Evolutionary conservation across 2,888 invertebrate species (phyloP).

Genomic region (Sceliomorpha sp.): DNA sequence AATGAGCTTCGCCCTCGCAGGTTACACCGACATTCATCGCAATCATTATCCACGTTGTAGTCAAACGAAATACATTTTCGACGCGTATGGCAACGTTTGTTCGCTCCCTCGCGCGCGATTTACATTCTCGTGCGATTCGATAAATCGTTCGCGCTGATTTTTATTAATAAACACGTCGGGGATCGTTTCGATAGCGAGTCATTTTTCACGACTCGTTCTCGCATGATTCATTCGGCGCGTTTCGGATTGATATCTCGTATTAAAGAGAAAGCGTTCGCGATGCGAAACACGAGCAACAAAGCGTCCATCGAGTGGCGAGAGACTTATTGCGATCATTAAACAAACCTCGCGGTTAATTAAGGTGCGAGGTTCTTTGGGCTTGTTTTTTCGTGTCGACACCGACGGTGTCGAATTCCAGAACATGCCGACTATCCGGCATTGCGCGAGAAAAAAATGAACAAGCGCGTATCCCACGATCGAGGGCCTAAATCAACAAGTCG

Average conservation of each 20-base stretch:
- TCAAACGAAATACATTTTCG: no score
- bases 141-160: no score
- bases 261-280: constrained; percentile 26
- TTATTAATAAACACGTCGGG: no score
- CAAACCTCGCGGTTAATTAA: constrained; percentile 55
- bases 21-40: no score
- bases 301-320: constrained; percentile 19
- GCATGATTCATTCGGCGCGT: no score
- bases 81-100: no score
- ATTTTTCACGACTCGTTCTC: no score
- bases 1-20: background rate
- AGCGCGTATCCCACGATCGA: constrained; percentile 53
- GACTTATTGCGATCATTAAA: constrained; percentile 59
- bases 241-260: no score
- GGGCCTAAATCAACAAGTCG: constrained; percentile 65
- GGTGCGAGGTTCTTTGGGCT: constrained; percentile 31
- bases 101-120: no score
- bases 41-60: no score
- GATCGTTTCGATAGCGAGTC: no score
- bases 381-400: constrained; percentile 43
- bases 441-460: constrained; percentile 50
- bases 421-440: constrained; percentile 40
- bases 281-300: constrained; percentile 25
- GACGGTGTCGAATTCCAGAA: constrained; percentile 49
- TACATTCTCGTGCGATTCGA: no score